Conservation (phyloP, 2,888 invertebrate species). For the Microchrysa polita region DNA sequence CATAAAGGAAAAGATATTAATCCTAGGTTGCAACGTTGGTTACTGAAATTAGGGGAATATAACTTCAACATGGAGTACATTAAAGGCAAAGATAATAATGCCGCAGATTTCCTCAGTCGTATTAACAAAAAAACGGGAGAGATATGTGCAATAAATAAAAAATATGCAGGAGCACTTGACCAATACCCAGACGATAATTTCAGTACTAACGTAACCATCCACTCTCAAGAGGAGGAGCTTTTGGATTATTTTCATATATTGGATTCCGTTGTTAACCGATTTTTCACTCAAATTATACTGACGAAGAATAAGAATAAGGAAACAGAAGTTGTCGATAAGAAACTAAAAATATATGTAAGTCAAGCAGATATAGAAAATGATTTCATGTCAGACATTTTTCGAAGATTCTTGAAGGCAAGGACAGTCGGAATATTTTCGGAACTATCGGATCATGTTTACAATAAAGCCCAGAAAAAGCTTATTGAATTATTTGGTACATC, state of each 20-base stretch:
- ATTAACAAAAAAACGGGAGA: slow-evolving; percentile 26
- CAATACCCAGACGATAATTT: slow-evolving; percentile 29
- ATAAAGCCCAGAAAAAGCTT: slow-evolving; percentile 12
- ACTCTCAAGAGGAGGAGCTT: slow-evolving; percentile 50
- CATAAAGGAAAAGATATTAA: slow-evolving; percentile 18
- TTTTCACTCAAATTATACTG: slow-evolving; percentile 47
- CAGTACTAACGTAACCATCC: slow-evolving; percentile 27
- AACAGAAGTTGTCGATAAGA: slow-evolving; percentile 40
- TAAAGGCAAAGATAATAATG: slow-evolving; percentile 10
- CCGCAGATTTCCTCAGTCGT: slow-evolving; percentile 27
- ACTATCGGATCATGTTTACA: slow-evolving; percentile 39
- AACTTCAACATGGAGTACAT: too few relatives aligned
- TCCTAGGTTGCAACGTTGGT: too few relatives aligned
- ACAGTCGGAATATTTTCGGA: slow-evolving; percentile 42
- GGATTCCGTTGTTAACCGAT: slow-evolving; percentile 49
- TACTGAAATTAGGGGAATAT: too few relatives aligned
- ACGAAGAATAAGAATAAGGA: slow-evolving; percentile 46
- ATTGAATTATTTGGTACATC: slow-evolving; percentile 14
- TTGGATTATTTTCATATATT: slow-evolving; percentile 49
- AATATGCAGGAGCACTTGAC: too few relatives aligned
- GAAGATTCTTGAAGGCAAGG: slow-evolving; percentile 18
- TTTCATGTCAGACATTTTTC: slow-evolving; percentile 31
- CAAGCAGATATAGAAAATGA: slow-evolving; percentile 27
- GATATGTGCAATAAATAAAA: background rate
- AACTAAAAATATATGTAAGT: slow-evolving; percentile 38